These are phyloP conservation scores for Arrhopalites spinosus DNA, from an alignment of 2,888 invertebrate genomes.

Conservation along the genomic window DNA sequence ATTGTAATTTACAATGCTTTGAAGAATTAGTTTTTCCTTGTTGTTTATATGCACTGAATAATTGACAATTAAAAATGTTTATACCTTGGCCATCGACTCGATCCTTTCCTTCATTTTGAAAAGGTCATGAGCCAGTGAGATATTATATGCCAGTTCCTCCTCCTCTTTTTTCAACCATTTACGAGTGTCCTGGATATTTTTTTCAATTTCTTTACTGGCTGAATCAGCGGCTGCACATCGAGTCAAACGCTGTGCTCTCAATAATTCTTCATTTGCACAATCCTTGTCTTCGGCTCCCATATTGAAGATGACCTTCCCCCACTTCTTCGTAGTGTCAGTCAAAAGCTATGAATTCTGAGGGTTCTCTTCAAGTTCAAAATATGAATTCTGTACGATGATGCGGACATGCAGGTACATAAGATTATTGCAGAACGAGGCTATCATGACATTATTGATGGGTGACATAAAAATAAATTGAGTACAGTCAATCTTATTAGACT, in stretches of 20 bases:
- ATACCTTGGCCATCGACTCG: constrained; percentile 47
- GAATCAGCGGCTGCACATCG: constrained; percentile 18
- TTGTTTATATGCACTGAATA: too few relatives aligned
- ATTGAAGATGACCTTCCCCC: background rate
- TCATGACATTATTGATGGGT: too few relatives aligned
- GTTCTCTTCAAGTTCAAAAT: too few relatives aligned
- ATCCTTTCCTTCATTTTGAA: constrained; percentile 47
- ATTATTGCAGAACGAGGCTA: too few relatives aligned
- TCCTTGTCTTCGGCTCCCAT: background rate
- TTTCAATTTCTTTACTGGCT: constrained; percentile 47
- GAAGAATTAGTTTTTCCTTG: background rate
- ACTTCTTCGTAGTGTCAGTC: too few relatives aligned
- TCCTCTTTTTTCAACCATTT: constrained; percentile 46
- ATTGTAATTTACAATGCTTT: background rate
- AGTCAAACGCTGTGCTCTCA: background rate
- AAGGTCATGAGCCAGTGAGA: constrained; percentile 46
- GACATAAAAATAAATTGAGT: too few relatives aligned
- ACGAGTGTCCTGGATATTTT: constrained; percentile 40
- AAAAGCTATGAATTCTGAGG: too few relatives aligned
- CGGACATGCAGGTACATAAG: too few relatives aligned
- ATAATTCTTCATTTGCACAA: background rate
- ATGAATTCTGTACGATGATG: too few relatives aligned
- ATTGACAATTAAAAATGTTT: too few relatives aligned
- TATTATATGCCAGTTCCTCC: constrained; percentile 47
- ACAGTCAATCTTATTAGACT: too few relatives aligned